Percentiles rank a stretch among this genome's conserved stretches.
phyloP scores from a whole-genome alignment of 2,113 vertebrate genomes.

The Mormoops blainvillei region DNA sequence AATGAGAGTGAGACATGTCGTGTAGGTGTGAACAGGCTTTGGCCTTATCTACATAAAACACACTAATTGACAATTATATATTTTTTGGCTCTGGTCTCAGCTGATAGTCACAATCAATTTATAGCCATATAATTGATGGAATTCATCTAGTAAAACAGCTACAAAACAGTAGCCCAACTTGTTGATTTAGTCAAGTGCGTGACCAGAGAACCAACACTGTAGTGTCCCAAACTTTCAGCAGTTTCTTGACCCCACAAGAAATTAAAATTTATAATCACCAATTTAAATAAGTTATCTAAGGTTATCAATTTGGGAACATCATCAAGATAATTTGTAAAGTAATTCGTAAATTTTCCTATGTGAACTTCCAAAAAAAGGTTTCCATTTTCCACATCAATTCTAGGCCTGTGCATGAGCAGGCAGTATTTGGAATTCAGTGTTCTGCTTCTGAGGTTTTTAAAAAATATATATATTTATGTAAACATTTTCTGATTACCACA shows the following conservation, averaged over 20 bases:
- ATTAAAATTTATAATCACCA: background rate
- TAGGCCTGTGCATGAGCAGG: background rate
- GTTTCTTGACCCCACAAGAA: background rate
- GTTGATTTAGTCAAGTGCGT: background rate
- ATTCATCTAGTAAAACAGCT: background rate
- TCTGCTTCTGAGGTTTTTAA: background rate
- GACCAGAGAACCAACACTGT: background rate
- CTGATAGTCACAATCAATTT: conserved; percentile 62
- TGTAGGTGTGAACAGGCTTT: conserved; percentile 43
- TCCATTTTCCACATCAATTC: background rate
- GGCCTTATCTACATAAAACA: conserved; percentile 62
- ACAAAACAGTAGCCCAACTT: background rate
- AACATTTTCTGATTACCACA: background rate
- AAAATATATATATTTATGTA: background rate
- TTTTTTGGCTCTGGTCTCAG: conserved; percentile 37
- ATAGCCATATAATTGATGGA: background rate
- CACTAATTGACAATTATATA: conserved; percentile 55
- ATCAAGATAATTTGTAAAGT: conserved; percentile 9
- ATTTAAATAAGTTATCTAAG: background rate
- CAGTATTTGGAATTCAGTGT: background rate
- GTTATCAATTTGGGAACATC: background rate
- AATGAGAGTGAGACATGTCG: conserved; percentile 53
- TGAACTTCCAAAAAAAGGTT: background rate
- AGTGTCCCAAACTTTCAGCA: background rate
- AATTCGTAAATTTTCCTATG: background rate